These are phyloP conservation scores for Tryphoninae sp. DNA, from an alignment of 2,888 invertebrate species.

Conservation along the genomic window DNA sequence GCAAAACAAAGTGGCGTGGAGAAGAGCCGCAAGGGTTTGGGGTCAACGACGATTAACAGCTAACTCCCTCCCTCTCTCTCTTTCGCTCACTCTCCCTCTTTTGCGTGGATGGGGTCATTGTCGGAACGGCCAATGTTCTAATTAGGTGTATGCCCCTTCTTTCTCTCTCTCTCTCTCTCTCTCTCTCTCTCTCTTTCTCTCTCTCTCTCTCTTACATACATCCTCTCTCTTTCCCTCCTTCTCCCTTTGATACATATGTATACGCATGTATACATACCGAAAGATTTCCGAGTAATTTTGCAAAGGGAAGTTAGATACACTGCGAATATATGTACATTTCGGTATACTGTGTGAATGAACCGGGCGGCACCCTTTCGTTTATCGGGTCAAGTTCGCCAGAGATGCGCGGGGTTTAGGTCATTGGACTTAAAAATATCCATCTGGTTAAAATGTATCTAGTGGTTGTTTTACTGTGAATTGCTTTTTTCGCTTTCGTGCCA, in stretches of 20 bases:
- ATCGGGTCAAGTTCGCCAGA: constrained; percentile 59
- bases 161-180: constrained; percentile 35
- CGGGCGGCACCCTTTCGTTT: constrained; percentile 50
- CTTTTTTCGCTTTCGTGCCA: background rate
- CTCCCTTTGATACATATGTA: constrained; percentile 7
- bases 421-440: background rate
- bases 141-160: constrained; percentile 24
- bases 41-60: constrained; percentile 60
- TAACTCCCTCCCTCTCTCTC: background rate
- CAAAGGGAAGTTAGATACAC: constrained; percentile 40
- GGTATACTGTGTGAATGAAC: constrained; percentile 31
- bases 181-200: background rate
- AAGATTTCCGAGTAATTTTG: constrained; percentile 45
- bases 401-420: constrained; percentile 25
- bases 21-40: constrained; percentile 46
- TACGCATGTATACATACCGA: constrained; percentile 24
- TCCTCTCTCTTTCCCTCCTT: constrained; percentile 47
- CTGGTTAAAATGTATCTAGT: background rate
- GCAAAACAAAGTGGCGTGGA: constrained; percentile 34
- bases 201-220: too few relatives aligned
- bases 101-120: constrained; percentile 28
- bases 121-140: constrained; percentile 12
- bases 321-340: constrained; percentile 16
- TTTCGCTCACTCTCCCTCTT: background rate
- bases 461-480: background rate